A percentile compares a stretch with the other conserved stretches of the same genome.
phyloP scores from a whole-genome alignment of 2,888 invertebrate genomes.

The Amiota mariae region DNA sequence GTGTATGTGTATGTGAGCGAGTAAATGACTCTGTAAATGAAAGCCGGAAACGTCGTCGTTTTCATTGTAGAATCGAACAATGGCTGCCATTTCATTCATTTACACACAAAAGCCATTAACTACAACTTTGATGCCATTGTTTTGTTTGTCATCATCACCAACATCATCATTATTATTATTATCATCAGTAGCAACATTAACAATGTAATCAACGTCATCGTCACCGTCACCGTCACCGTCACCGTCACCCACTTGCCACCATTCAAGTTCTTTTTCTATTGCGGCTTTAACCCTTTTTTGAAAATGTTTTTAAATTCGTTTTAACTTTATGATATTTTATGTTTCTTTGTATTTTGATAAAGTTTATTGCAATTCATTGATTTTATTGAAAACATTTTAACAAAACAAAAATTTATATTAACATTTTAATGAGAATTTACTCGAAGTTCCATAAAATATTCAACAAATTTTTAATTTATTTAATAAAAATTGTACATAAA shows the following conservation, averaged over 20 bases:
- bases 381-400: too few species aligned
- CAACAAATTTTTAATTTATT: constrained; percentile 18
- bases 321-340: not conserved
- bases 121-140: constrained; percentile 61
- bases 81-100: constrained; percentile 56
- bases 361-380: not conserved
- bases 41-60: constrained; percentile 59
- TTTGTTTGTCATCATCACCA: constrained; percentile 60
- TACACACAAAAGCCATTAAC: constrained; percentile 66
- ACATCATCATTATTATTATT: constrained; percentile 33
- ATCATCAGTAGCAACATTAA: constrained; percentile 36
- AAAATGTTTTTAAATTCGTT: not conserved
- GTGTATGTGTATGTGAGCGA: constrained; percentile 27
- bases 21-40: constrained; percentile 64
- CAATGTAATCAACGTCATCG: constrained; percentile 15
- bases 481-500: constrained; percentile 6
- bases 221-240: not conserved
- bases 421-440: too few species aligned
- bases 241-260: not conserved
- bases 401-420: too few species aligned
- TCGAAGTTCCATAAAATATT: constrained; percentile 4
- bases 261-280: not conserved
- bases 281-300: not conserved
- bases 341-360: not conserved
- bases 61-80: constrained; percentile 16